Conservation (phyloP, 1,140 invertebrate species). For the Oreohelix idahoensis region DNA sequence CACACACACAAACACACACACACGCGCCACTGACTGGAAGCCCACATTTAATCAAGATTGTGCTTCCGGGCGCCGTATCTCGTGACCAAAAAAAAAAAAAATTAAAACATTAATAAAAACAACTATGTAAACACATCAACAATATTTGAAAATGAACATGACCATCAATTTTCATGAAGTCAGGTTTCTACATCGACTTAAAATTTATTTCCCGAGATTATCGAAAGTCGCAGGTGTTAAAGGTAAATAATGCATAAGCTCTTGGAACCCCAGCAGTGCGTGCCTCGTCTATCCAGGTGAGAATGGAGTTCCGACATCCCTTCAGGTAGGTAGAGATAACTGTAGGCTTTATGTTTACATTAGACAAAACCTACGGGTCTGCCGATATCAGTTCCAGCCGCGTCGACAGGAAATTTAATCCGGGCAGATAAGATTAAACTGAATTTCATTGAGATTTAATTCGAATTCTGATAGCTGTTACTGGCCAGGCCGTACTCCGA, state of each 20-base stretch:
- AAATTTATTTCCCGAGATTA: background rate
- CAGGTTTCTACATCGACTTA: background rate
- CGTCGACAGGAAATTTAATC: conserved; percentile 5
- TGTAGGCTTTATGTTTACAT: background rate
- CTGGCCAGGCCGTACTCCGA: background rate
- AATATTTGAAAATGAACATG: too few species aligned
- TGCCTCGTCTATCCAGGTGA: background rate
- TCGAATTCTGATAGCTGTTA: background rate
- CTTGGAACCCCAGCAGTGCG: background rate
- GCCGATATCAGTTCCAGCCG: background rate
- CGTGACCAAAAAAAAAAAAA: too few species aligned
- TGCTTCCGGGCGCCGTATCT: too few species aligned
- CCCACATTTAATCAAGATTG: too few species aligned
- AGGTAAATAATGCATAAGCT: background rate
- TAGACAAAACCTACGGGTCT: background rate
- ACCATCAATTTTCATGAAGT: too few species aligned
- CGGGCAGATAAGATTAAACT: background rate
- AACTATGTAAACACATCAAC: too few species aligned
- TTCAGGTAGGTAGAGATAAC: background rate
- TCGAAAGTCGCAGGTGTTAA: background rate
- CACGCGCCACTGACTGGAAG: too few species aligned
- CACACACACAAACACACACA: too few species aligned
- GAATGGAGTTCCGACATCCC: background rate
- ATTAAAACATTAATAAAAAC: too few species aligned
- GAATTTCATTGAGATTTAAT: background rate